Base-by-base conservation (phyloP, 1,140 invertebrate species). In the Diprion similis region DNA sequence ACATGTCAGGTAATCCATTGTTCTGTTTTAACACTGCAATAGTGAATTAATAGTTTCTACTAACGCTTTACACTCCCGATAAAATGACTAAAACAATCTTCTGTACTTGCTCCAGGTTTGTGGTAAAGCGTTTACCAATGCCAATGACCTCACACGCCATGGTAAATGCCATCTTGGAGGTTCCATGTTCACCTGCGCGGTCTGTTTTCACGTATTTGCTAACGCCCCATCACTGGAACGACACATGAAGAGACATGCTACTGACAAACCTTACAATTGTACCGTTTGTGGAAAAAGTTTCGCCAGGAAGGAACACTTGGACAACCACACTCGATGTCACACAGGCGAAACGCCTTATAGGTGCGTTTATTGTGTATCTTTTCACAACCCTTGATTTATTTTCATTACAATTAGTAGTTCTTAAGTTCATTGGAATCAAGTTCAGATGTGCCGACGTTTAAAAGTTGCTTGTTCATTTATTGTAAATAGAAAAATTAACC, bases 241-340 rank as follows among this genome's bases (percentile, higher is more conserved):
- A 68, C 93, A 95, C 79, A 92, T 94, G 87, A 95, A 95, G 81
- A 89, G 94, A 47, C 91, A 95, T 79, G 91, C 93, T 1, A 94
- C 94, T 71, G 94, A 95, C 83, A 95, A 95, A 81, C 94, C 94
- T 4, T 95, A 95, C 80, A 92, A 91, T 71, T 95, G 94, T 85
- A 91, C 92, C 7, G 93, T 94, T 76, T 97, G 95, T 85, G 92
- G 94, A 24, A 97, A 97, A 86, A 94, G 93, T 24, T 97, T 97
- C 84, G 95, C 94, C 7, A 90, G 95, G 45, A 96, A 96, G 85
- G 94, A 95, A 82, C 94, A 95, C 85, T 89, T 95, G 67, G 93
- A 95, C 82, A 95, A 95, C 84, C 94, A 95, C 82, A 94, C 94
- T 69, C 90, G 93, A 73, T 94, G 93, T 83, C 94, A 95, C 84